Conservation (phyloP, 2,113 vertebrate species). For the Limnothrissa miodon region DNA sequence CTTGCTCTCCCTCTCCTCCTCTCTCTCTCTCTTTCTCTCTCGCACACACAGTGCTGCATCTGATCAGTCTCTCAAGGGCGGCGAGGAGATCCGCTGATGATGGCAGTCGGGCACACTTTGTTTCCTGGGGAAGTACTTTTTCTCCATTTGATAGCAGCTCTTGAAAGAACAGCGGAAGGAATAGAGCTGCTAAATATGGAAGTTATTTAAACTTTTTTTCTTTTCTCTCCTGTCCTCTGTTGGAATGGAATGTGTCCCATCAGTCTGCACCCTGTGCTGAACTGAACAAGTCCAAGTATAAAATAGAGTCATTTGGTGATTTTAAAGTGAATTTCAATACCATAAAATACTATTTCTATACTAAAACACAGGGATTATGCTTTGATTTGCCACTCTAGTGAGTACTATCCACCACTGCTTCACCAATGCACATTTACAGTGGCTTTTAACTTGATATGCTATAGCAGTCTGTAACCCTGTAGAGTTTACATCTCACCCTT, state of each 20-base stretch:
- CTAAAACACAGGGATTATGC: background rate
- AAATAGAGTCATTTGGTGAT: background rate
- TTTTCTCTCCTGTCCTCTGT: background rate
- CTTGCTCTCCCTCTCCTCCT: conserved; percentile 38
- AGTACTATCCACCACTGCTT: background rate
- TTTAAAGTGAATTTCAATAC: background rate
- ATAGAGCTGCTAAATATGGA: background rate
- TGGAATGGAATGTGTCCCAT: background rate
- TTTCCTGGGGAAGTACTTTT: conserved; percentile 33
- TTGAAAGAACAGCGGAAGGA: background rate
- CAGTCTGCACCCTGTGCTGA: background rate
- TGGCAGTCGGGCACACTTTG: conserved; percentile 37
- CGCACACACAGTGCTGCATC: conserved; percentile 35
- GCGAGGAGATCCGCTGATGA: conserved; percentile 35
- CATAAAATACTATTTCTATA: background rate
- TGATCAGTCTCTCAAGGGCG: conserved; percentile 53
- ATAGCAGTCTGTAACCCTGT: background rate
- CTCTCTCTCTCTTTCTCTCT: conserved; percentile 28
- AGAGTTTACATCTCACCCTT: conserved; percentile 8
- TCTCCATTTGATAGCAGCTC: conserved; percentile 17
- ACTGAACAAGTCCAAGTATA: no score
- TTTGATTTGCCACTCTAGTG: background rate
- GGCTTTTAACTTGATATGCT: background rate
- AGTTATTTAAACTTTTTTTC: background rate
- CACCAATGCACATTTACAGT: background rate